A percentile compares a stretch with the other conserved stretches of the same genome.
phyloP scores from a whole-genome alignment of 1,140 invertebrate species.

The Venustaconcha ellipsiformis region DNA sequence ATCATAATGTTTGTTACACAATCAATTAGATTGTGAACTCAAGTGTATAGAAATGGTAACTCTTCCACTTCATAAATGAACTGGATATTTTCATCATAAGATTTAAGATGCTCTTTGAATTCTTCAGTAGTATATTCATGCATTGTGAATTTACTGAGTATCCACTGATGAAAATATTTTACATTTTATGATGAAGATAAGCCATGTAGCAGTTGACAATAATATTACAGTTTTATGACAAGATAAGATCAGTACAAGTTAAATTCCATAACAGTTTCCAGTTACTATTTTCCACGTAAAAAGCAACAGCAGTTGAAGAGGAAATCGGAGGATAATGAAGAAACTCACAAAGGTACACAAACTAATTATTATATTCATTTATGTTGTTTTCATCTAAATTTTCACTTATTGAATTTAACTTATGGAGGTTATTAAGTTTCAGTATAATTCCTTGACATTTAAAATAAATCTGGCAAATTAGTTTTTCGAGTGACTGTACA shows the following conservation, averaged over 20 bases:
- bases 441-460: no score
- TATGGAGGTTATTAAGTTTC: not conserved
- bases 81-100: no score
- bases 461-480: not conserved
- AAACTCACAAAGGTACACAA: constrained; percentile 1
- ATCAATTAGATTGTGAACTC: no score
- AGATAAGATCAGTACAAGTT: not conserved
- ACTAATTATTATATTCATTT: no score
- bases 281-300: constrained; percentile 35
- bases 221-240: not conserved
- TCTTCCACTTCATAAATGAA: no score
- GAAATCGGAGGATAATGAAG: constrained; percentile 11
- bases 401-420: no score
- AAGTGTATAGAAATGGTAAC: no score
- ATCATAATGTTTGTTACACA: no score
- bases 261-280: constrained; percentile 1
- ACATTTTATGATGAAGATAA: not conserved
- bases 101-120: no score
- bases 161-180: no score
- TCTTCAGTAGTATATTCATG: no score
- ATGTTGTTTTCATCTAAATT: not conserved
- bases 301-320: constrained; percentile 16
- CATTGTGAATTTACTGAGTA: no score
- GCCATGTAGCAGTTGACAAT: not conserved
- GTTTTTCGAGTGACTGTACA: not conserved